Percentiles rank a stretch among this genome's conserved stretches.
These are phyloP conservation scores for Julus scandinavius DNA, from an alignment of 2,888 invertebrate species.

Conservation along the genomic window DNA sequence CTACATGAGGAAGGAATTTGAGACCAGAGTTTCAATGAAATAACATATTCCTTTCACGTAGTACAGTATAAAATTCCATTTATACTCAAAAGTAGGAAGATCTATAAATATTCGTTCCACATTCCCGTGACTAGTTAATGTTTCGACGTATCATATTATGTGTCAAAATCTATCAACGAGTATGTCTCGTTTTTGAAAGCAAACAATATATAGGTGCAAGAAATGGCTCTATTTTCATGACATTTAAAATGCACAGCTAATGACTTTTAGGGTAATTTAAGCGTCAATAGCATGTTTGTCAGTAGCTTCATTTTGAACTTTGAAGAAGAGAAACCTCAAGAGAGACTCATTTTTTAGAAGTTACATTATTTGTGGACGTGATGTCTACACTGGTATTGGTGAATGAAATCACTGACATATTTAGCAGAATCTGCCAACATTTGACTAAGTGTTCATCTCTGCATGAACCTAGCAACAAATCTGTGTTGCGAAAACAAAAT, in stretches of 20 bases:
- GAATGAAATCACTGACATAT: not conserved
- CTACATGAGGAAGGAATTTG: not conserved
- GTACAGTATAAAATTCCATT: not conserved
- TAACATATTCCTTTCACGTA: not conserved
- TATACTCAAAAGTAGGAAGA: constrained; percentile 25
- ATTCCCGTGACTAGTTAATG: constrained; percentile 3
- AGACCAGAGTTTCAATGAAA: not conserved
- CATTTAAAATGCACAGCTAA: not conserved
- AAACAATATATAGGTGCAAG: not conserved
- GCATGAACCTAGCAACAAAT: not conserved
- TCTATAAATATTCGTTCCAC: constrained; percentile 27
- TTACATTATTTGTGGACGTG: not conserved
- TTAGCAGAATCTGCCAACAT: not conserved
- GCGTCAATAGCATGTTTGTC: not conserved
- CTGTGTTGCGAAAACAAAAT: not conserved
- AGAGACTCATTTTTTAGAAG: not conserved
- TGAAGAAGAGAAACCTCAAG: not conserved
- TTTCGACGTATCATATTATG: not conserved
- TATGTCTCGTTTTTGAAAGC: not conserved
- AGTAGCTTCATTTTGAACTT: not conserved
- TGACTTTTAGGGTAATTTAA: not conserved
- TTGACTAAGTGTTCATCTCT: no score
- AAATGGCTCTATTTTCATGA: not conserved
- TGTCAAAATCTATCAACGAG: constrained; percentile 11
- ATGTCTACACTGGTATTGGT: not conserved